Percentiles rank a stretch among this genome's conserved stretches.
Evolutionary conservation across 2,888 invertebrate genomes (phyloP).

Genomic region (Anaspis maculata): DNA sequence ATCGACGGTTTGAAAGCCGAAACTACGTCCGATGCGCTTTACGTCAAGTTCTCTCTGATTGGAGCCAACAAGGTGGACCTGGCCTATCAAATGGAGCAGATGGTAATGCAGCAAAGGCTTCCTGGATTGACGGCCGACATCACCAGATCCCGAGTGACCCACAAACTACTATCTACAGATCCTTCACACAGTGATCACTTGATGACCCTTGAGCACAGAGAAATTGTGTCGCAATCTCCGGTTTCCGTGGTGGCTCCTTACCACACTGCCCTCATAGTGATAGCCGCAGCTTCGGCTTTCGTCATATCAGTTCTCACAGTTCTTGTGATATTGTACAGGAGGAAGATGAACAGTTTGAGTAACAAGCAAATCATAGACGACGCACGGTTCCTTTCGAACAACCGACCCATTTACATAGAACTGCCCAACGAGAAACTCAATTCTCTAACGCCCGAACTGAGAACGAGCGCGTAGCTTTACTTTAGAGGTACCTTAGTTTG

Average conservation of each 20-base stretch:
- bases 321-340: constrained; percentile 65
- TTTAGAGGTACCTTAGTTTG: constrained; percentile 1
- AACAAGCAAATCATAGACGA: constrained; percentile 44
- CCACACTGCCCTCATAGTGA: constrained; percentile 67
- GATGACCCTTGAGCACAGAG: constrained; percentile 54
- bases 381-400: constrained; percentile 51
- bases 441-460: constrained; percentile 14
- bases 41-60: constrained; percentile 55
- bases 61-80: constrained; percentile 70
- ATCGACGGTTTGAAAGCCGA: constrained; percentile 47
- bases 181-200: constrained; percentile 33
- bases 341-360: constrained; percentile 48
- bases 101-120: constrained; percentile 50
- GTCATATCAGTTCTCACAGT: constrained; percentile 69
- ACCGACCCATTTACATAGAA: constrained; percentile 61
- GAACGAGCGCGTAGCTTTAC: constrained; percentile 6
- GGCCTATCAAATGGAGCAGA: constrained; percentile 70
- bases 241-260: constrained; percentile 62
- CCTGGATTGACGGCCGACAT: constrained; percentile 52
- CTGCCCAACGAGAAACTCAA: constrained; percentile 52
- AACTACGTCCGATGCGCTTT: constrained; percentile 46
- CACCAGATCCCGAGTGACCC: constrained; percentile 55
- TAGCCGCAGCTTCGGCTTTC: constrained; percentile 72
- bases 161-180: constrained; percentile 42
- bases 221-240: constrained; percentile 59